Conservation (phyloP, 2,113 vertebrate genomes). For the Rhipidura dahli region DNA sequence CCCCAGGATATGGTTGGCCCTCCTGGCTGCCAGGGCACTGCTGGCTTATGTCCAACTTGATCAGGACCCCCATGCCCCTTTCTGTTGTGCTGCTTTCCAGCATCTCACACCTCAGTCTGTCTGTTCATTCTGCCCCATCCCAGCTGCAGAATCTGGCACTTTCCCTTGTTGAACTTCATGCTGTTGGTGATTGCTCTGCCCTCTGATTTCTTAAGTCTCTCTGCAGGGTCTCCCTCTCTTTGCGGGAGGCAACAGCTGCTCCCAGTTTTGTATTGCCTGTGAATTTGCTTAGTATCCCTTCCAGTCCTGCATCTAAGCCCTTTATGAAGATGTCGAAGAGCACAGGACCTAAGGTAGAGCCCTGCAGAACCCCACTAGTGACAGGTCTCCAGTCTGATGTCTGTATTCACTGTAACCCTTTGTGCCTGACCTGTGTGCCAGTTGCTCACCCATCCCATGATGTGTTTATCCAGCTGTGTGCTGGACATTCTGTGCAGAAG, state of each 20-base stretch:
- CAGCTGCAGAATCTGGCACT: neutral
- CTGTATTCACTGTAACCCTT: neutral
- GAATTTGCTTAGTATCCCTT: neutral
- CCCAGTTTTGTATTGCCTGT: neutral
- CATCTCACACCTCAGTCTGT: neutral
- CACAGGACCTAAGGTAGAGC: neutral
- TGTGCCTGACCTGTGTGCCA: neutral
- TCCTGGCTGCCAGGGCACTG: neutral
- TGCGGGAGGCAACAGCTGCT: neutral
- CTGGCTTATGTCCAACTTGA: neutral
- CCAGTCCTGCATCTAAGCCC: neutral
- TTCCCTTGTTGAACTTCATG: neutral
- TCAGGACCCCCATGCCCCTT: neutral
- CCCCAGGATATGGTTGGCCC: fast-evolving
- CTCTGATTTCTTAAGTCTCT: neutral
- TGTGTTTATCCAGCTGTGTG: neutral
- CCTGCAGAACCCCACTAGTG: no score
- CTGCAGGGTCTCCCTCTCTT: neutral
- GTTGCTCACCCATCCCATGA: neutral
- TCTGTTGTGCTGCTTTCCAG: neutral
- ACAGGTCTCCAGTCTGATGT: neutral
- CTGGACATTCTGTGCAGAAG: neutral
- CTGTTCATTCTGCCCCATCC: neutral
- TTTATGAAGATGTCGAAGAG: neutral
- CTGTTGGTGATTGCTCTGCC: neutral